phyloP scores from a whole-genome alignment of 2,797 vertebrate genomes.

The Discoglossus pictus region DNA sequence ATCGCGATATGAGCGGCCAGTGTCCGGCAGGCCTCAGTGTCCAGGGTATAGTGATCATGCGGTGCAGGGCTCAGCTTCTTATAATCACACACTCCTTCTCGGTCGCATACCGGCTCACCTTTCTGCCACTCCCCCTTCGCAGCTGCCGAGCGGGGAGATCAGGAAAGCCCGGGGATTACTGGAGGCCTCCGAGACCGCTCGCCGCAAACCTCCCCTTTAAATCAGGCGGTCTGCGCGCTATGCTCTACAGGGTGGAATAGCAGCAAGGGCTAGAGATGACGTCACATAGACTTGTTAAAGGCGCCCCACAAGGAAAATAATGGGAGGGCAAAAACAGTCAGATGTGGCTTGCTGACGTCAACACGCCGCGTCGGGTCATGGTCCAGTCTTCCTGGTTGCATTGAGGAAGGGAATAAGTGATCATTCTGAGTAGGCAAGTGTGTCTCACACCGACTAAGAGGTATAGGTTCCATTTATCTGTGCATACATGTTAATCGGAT shows the following conservation, averaged over 20 bases:
- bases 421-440: too few relatives aligned
- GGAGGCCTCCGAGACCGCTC: background rate
- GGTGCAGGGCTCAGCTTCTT: background rate
- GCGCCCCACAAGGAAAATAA: background rate
- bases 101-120: background rate
- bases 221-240: background rate
- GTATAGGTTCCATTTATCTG: too few relatives aligned
- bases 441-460: too few relatives aligned
- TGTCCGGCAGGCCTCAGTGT: too few relatives aligned
- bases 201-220: conserved; percentile 34
- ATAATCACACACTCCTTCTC: background rate
- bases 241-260: background rate
- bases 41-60: too few relatives aligned
- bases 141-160: background rate
- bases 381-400: too few relatives aligned
- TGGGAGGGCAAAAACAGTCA: conserved; percentile 13
- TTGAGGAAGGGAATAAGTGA: too few relatives aligned
- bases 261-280: background rate
- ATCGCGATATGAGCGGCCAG: too few relatives aligned
- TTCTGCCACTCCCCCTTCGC: background rate
- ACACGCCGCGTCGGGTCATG: background rate
- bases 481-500: too few relatives aligned
- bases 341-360: conserved; percentile 3
- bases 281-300: conserved; percentile 18
- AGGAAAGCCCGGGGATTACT: conserved; percentile 11